Evolutionary conservation across 2,797 vertebrate species (phyloP).

Genomic region (Leucoraja ocellata): DNA sequence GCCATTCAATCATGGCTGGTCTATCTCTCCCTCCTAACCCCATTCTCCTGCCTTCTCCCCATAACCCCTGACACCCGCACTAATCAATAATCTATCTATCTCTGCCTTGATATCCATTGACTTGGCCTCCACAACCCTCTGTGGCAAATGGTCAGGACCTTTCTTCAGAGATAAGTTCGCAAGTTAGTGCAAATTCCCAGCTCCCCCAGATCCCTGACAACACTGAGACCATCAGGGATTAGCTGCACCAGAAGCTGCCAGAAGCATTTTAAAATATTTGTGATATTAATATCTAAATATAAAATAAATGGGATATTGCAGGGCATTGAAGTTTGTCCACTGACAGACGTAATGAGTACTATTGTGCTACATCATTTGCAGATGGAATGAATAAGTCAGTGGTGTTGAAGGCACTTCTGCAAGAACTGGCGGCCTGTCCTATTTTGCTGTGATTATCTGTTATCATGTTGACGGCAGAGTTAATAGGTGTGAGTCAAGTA

Average conservation of each 20-base stretch:
- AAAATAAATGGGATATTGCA: not conserved
- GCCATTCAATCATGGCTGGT: too few relatives aligned
- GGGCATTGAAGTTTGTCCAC: not conserved
- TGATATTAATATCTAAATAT: not conserved
- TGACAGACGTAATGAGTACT: not conserved
- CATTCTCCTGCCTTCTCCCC: too few relatives aligned
- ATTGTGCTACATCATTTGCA: too few relatives aligned
- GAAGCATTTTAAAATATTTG: not conserved
- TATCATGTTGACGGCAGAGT: not conserved
- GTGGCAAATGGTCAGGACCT: too few relatives aligned
- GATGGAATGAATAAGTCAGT: not conserved
- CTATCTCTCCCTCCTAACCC: too few relatives aligned
- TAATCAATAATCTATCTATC: too few relatives aligned
- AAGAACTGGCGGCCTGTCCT: too few relatives aligned
- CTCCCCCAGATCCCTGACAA: not conserved
- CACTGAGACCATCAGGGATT: not conserved
- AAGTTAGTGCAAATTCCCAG: not conserved
- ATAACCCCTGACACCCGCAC: too few relatives aligned
- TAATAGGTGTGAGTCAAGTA: not conserved
- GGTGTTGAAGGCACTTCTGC: too few relatives aligned
- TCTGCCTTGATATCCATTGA: too few relatives aligned
- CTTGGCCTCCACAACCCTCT: too few relatives aligned
- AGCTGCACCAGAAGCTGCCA: not conserved
- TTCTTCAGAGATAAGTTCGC: too few relatives aligned
- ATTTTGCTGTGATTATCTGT: not conserved